Evolutionary conservation across 2,888 invertebrate genomes (phyloP).

Genomic region (Andrena trimmerana): DNA sequence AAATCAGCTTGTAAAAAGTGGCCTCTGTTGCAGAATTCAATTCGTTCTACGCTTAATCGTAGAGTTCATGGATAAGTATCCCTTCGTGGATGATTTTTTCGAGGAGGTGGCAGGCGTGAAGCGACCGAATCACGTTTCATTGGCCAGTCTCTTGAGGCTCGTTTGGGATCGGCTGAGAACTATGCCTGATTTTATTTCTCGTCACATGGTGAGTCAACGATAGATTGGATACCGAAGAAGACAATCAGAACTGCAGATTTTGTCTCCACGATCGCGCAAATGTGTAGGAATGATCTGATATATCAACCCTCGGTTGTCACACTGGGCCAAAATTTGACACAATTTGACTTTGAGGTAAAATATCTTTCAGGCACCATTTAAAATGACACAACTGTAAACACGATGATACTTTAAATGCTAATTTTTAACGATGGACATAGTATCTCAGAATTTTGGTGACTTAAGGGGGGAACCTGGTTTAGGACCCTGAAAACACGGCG

Average conservation of each 20-base stretch:
- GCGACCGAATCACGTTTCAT: constrained; percentile 54
- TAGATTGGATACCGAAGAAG: not conserved
- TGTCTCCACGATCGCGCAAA: not conserved
- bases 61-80: constrained; percentile 69
- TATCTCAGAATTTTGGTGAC: too few relatives aligned
- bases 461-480: too few relatives aligned
- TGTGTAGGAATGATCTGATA: too few relatives aligned
- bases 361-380: too few relatives aligned
- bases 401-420: too few relatives aligned
- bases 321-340: too few relatives aligned
- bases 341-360: too few relatives aligned
- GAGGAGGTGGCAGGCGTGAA: constrained; percentile 38
- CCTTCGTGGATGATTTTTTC: constrained; percentile 51
- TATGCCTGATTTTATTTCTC: constrained; percentile 56
- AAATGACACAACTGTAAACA: too few relatives aligned
- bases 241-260: not conserved
- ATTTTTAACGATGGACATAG: too few relatives aligned
- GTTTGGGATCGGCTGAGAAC: constrained; percentile 63
- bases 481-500: too few relatives aligned
- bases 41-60: constrained; percentile 65
- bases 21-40: constrained; percentile 59
- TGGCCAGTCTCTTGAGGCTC: constrained; percentile 55
- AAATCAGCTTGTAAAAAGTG: not conserved
- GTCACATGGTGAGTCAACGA: constrained; percentile 46
- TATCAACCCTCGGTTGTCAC: too few relatives aligned